A percentile compares a stretch with the other conserved stretches of the same genome.
These are phyloP conservation scores for Harmothoe impar DNA, from an alignment of 2,888 invertebrate species.

Conservation along the genomic window DNA sequence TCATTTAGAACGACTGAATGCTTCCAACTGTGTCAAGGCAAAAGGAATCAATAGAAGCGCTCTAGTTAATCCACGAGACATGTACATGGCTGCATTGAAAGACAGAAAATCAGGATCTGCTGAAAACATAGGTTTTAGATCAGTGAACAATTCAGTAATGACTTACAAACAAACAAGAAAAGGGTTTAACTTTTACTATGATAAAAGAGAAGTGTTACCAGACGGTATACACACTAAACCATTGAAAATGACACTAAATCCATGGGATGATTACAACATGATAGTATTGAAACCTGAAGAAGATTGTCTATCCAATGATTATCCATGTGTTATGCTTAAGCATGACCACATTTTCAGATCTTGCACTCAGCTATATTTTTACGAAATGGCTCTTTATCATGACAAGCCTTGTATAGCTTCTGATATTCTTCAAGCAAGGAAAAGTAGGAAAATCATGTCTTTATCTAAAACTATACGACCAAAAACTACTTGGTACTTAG, in stretches of 20 bases:
- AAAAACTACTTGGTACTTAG: background rate
- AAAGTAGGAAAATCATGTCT: background rate
- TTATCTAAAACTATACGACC: background rate
- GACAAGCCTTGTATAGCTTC: background rate
- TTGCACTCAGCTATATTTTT: background rate
- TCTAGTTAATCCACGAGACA: background rate
- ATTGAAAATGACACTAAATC: background rate
- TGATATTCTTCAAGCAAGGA: background rate
- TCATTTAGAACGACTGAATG: background rate
- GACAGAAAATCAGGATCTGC: background rate
- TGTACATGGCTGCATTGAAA: background rate
- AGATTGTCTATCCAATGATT: background rate
- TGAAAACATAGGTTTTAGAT: conserved; percentile 5
- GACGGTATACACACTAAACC: background rate
- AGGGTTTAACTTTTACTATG: background rate
- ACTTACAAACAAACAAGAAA: background rate
- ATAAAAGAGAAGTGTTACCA: background rate
- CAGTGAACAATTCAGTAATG: background rate
- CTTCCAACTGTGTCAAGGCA: background rate
- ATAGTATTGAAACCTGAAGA: background rate
- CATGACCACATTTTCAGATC: background rate
- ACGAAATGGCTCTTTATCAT: background rate
- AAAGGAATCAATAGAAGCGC: conserved; percentile 16
- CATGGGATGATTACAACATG: background rate
- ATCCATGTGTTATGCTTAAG: background rate